Evolutionary conservation across 1,140 invertebrate species (phyloP).

Genomic region (Araneus ventricosus): DNA sequence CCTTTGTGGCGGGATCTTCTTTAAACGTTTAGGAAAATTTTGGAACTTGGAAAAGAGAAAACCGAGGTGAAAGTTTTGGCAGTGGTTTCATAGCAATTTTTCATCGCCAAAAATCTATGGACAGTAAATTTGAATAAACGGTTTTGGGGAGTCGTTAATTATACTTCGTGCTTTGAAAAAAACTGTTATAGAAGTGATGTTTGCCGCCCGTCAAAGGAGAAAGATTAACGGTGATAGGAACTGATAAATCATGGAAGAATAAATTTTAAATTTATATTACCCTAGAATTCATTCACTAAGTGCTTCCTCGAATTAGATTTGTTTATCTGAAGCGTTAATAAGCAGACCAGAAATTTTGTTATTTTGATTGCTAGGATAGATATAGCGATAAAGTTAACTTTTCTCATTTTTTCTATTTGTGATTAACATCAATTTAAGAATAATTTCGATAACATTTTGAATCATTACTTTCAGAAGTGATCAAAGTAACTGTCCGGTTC

Average conservation of each 20-base stretch:
- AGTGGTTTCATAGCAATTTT: neutral
- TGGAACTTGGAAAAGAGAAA: neutral
- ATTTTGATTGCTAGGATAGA: too few relatives aligned
- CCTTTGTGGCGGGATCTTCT: neutral
- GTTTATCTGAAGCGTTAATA: too few relatives aligned
- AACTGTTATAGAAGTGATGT: neutral
- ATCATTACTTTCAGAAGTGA: too few relatives aligned
- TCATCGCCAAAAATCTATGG: neutral
- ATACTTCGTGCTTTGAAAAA: neutral
- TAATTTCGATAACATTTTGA: too few relatives aligned
- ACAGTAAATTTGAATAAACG: slow-evolving; percentile 18
- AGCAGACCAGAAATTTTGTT: too few relatives aligned
- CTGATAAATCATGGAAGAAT: slow-evolving; percentile 13
- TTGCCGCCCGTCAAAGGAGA: slow-evolving; percentile 3
- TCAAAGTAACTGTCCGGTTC: too few relatives aligned
- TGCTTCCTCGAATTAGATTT: neutral
- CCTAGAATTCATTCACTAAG: neutral
- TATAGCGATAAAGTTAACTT: too few relatives aligned
- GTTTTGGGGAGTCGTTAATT: neutral
- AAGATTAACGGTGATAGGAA: slow-evolving; percentile 8
- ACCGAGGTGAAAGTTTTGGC: neutral
- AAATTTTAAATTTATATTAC: slow-evolving; percentile 19
- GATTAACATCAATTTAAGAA: too few relatives aligned
- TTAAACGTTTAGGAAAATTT: neutral
- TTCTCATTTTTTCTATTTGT: too few relatives aligned